Percentiles rank a stretch among this genome's conserved stretches.
These are phyloP conservation scores for Papilio dardanus DNA, from an alignment of 1,140 invertebrate species.

Conservation along the genomic window DNA sequence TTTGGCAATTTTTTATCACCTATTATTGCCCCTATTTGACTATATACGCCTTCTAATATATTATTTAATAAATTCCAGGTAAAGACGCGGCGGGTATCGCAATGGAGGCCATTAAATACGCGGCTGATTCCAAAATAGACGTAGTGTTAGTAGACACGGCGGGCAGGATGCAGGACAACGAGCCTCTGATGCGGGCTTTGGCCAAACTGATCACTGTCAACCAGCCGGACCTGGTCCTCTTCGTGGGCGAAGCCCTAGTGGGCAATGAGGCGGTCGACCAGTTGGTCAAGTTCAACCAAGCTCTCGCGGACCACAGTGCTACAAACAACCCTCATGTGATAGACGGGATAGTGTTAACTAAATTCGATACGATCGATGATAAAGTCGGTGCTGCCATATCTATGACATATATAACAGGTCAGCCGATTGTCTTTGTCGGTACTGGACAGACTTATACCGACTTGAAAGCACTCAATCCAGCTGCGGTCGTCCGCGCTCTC, in stretches of 20 bases:
- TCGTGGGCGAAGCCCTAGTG: conserved; percentile 99
- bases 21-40: no score
- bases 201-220: conserved; percentile 95
- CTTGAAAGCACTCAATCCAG: conserved; percentile 97
- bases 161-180: conserved; percentile 99
- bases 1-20: no score
- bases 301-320: conserved; percentile 94
- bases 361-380: conserved; percentile 99
- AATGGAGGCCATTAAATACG: conserved; percentile 96
- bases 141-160: conserved; percentile 98
- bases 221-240: conserved; percentile 98
- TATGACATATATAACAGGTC: conserved; percentile 99
- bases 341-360: conserved; percentile 98
- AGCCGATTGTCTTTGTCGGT: conserved; percentile 99
- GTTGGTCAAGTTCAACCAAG: conserved; percentile 99
- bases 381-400: conserved; percentile 99
- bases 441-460: conserved; percentile 99
- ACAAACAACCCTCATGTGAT: conserved; percentile 94
- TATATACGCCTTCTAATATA: no score
- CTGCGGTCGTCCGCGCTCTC: conserved; percentile 97
- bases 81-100: conserved; percentile 99
- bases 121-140: conserved; percentile 91
- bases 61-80: conserved; percentile 80
- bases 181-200: conserved; percentile 98
- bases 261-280: conserved; percentile 99